Evolutionary conservation across 1,140 invertebrate genomes (phyloP), one percentile per base, ranked within the genome.

Genomic region (Sipha flava): DNA sequence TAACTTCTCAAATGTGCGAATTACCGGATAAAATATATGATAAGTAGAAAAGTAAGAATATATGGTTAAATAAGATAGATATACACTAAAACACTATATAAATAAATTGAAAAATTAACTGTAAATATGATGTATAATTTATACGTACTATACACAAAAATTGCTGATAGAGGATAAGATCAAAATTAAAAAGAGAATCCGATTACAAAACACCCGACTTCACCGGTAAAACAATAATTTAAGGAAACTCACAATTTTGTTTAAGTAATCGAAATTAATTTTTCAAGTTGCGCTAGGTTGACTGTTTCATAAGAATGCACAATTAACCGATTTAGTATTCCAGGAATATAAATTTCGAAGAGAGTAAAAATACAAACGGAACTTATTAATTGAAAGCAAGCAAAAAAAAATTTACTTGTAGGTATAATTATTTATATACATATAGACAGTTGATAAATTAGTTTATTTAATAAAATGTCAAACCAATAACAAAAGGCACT

Each of bases 181-280:
- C 14, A 31, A 62, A 66, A 23, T 66, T 40, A 14, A 66, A 66
- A 59, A 37, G 4, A 40, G n/a, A 6, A 70, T 70, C 66, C 9
- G 18, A 47, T 70, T 70, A 31, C 66, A 70, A 70, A 70, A 68
- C 40, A 70, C 43, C 18, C 43, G 26, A n/a, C 40, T 29, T 70
- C 40, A 70, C 66, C 43, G 66, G 23, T 5, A 16, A 14, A 70
- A 70, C 26, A 70, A 45, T 47, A 26, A 29, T 70, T 70, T 47
- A 7, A 70, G 43, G 66, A 70, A 70, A 70, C 66, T 70, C 34
- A 66, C 23, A 66, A 66, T 62, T 66, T 66, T 66, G 62, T 34
- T 59, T 66, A 40, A 66, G n/a, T 66, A 66, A 26, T 66, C 34
- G 18, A 40, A 14, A 23, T 31, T 16, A 0, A 16, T 40, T 66